Percentiles rank a stretch among this genome's conserved stretches.
phyloP scores from a whole-genome alignment of 1,140 invertebrate species.

The Drosophila murphyi region DNA sequence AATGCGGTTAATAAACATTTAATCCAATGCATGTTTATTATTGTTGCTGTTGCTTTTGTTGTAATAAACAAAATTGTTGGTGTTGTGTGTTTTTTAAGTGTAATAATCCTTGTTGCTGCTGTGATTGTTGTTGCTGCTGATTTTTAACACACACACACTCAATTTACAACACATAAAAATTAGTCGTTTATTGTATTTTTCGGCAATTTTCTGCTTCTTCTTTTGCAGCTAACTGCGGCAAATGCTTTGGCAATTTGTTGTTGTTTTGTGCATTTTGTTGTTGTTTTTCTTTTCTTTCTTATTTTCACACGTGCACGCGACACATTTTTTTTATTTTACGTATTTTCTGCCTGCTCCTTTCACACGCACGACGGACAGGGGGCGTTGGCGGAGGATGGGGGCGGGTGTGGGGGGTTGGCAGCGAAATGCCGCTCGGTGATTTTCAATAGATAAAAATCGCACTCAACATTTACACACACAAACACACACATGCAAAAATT shows the following conservation, averaged over 20 bases:
- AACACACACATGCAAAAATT: constrained; percentile 38
- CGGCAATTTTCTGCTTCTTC: constrained; percentile 25
- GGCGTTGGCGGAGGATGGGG: not conserved
- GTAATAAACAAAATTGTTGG: constrained; percentile 28
- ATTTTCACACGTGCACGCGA: constrained; percentile 69
- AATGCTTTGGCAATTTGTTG: constrained; percentile 63
- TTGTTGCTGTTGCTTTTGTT: constrained; percentile 46
- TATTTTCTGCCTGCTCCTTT: constrained; percentile 25
- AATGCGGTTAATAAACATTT: constrained; percentile 83
- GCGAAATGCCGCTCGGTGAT: constrained; percentile 40
- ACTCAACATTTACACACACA: constrained; percentile 28
- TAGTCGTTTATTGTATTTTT: constrained; percentile 61
- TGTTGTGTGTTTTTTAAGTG: constrained; percentile 60
- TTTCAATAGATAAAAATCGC: constrained; percentile 33
- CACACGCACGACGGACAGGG: constrained; percentile 21
- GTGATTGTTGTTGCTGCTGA: constrained; percentile 24
- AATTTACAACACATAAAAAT: constrained; percentile 41
- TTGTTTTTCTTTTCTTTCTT: constrained; percentile 30
- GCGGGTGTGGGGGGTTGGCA: not conserved
- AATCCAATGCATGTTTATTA: constrained; percentile 84
- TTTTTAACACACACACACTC: constrained; percentile 27
- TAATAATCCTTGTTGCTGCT: constrained; percentile 66
- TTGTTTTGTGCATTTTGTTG: constrained; percentile 50
- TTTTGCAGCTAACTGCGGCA: constrained; percentile 40
- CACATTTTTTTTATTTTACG: constrained; percentile 55